phyloP scores from a whole-genome alignment of 2,888 invertebrate species.

The Callimorpha dominula region DNA sequence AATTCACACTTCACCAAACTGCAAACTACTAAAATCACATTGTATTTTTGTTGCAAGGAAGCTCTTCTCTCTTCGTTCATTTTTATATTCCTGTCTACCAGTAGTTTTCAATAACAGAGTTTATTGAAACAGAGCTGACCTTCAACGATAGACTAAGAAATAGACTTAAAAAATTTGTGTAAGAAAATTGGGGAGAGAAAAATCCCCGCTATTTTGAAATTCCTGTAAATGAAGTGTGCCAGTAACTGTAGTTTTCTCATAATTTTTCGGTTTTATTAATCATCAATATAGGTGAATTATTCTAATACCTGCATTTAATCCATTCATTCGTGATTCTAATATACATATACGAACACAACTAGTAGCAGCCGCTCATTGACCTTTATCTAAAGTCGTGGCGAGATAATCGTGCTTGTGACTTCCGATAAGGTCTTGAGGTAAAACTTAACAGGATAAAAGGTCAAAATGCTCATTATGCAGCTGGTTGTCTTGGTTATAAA shows the following conservation, averaged over 20 bases:
- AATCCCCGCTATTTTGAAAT: too few relatives aligned
- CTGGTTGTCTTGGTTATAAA: background rate
- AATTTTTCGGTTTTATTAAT: background rate
- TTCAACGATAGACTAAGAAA: too few relatives aligned
- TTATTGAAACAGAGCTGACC: too few relatives aligned
- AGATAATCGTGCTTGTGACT: background rate
- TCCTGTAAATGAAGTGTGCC: too few relatives aligned
- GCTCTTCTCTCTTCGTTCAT: background rate
- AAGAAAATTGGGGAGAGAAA: too few relatives aligned
- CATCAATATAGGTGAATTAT: background rate
- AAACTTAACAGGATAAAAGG: background rate
- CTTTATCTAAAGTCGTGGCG: constrained; percentile 10
- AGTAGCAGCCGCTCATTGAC: background rate
- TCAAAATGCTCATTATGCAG: background rate
- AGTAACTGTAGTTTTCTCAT: too few relatives aligned
- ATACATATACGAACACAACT: background rate
- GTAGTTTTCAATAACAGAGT: too few relatives aligned
- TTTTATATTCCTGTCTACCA: too few relatives aligned
- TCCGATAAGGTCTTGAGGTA: constrained; percentile 1
- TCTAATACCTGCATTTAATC: background rate
- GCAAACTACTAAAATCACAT: background rate
- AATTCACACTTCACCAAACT: background rate
- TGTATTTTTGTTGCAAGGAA: background rate
- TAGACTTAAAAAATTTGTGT: too few relatives aligned
- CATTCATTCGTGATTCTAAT: background rate